Percentiles rank a stretch among this genome's conserved stretches.
phyloP scores from a whole-genome alignment of 2,888 invertebrate genomes.

The Megaustenia siamemsis region DNA sequence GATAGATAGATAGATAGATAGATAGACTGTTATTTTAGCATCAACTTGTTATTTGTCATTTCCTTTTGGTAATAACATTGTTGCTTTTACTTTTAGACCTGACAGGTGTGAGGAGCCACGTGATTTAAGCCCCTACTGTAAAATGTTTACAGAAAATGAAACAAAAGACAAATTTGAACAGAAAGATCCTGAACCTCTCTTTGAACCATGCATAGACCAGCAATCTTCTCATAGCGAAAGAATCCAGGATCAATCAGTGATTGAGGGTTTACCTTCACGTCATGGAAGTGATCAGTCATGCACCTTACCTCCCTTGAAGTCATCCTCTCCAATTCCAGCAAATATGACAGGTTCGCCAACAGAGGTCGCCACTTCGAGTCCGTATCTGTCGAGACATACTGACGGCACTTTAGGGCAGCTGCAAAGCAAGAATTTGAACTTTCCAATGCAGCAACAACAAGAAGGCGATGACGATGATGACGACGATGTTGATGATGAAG shows the following conservation, averaged over 20 bases:
- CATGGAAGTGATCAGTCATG: too few relatives aligned
- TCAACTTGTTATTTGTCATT: too few relatives aligned
- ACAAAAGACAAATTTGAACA: slow-evolving; percentile 47
- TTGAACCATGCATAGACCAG: background rate
- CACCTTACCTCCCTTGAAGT: too few relatives aligned
- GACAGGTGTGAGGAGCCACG: background rate
- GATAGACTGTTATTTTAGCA: background rate
- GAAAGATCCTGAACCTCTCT: background rate
- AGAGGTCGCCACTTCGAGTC: background rate
- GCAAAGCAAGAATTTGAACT: background rate
- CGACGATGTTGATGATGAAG: background rate
- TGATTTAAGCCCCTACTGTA: slow-evolving; percentile 53
- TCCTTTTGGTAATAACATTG: too few relatives aligned
- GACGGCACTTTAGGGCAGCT: too few relatives aligned
- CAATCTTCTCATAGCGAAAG: too few relatives aligned
- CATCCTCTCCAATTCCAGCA: background rate
- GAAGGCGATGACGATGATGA: background rate
- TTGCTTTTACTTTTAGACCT: background rate
- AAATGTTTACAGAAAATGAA: slow-evolving; percentile 57
- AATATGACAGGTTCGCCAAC: background rate
- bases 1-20: background rate
- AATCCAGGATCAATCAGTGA: background rate
- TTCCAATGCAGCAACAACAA: background rate
- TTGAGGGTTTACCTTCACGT: background rate
- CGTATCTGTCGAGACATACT: background rate